A percentile compares a stretch with the other conserved stretches of the same genome.
Evolutionary conservation across 2,113 vertebrate genomes (phyloP).

Genomic region (Proterorhinus semilunaris): DNA sequence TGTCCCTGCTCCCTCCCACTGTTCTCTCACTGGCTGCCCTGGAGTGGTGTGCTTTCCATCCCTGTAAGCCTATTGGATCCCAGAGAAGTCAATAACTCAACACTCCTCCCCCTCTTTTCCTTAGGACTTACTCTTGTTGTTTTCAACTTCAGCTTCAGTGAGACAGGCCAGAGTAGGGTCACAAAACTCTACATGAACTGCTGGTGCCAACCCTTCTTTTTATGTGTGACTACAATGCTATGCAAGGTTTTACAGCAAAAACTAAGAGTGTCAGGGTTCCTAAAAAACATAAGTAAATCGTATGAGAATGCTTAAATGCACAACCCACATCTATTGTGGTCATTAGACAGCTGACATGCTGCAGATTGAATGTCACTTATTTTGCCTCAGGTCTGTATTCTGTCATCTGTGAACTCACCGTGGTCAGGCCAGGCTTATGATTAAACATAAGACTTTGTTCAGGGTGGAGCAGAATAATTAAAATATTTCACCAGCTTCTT

Average conservation of each 20-base stretch:
- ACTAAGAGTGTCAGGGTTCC: too few species aligned
- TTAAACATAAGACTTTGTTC: slow-evolving; percentile 20
- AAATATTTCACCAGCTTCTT: slow-evolving; percentile 40
- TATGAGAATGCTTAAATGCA: not conserved
- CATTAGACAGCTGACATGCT: not conserved
- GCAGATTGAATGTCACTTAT: not conserved
- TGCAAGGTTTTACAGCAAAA: not conserved
- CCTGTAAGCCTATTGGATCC: slow-evolving; percentile 68
- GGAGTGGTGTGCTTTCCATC: slow-evolving; percentile 76
- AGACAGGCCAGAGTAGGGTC: slow-evolving; percentile 25
- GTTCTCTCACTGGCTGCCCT: slow-evolving; percentile 62
- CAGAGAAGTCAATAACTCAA: slow-evolving; percentile 55
- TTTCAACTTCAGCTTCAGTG: slow-evolving; percentile 53
- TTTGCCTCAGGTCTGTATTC: not conserved
- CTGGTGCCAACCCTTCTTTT: not conserved
- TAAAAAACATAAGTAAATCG: too few species aligned
- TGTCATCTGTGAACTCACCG: slow-evolving; percentile 12
- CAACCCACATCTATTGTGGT: not conserved
- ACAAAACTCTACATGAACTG: slow-evolving; percentile 1
- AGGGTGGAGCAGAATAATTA: slow-evolving; percentile 27
- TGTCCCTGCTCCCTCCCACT: slow-evolving; percentile 55
- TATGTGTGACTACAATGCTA: not conserved
- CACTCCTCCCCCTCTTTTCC: slow-evolving; percentile 37
- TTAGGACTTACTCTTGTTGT: slow-evolving; percentile 75
- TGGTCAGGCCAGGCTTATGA: slow-evolving; percentile 5